Evolutionary conservation across 1,140 invertebrate species (phyloP).

Genomic region (Neodiprion lecontei): DNA sequence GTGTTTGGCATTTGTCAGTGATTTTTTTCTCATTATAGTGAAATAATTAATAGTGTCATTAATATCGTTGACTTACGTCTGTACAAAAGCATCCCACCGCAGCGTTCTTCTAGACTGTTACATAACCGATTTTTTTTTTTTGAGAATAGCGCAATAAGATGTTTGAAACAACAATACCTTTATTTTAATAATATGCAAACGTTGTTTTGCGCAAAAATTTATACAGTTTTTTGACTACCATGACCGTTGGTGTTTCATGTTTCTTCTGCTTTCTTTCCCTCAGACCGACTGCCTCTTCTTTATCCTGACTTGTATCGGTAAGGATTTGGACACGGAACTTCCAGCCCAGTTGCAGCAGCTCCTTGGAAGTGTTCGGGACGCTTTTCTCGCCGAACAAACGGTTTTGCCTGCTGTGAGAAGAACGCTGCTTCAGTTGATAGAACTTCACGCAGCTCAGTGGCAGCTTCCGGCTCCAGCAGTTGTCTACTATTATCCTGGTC

Average conservation of each 20-base stretch:
- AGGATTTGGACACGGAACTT: slow-evolving; percentile 82
- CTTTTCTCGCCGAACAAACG: slow-evolving; percentile 76
- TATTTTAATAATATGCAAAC: background rate
- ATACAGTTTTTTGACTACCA: background rate
- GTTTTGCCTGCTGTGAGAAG: slow-evolving; percentile 73
- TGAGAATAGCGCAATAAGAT: too few species aligned
- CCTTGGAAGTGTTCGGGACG: slow-evolving; percentile 80
- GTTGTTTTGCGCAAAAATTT: slow-evolving; percentile 1
- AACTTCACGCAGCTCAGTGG: slow-evolving; percentile 87
- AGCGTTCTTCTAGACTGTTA: too few species aligned
- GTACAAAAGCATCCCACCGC: too few species aligned
- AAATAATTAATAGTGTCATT: too few species aligned
- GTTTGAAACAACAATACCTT: background rate
- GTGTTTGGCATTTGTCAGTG: too few species aligned
- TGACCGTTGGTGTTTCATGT: slow-evolving; percentile 12
- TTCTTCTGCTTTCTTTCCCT: slow-evolving; percentile 34
- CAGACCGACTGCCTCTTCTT: slow-evolving; percentile 88
- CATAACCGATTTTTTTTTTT: too few species aligned
- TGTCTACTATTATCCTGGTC: slow-evolving; percentile 84
- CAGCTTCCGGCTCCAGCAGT: slow-evolving; percentile 86
- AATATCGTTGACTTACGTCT: too few species aligned
- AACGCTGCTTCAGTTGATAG: slow-evolving; percentile 86
- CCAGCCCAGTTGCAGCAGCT: slow-evolving; percentile 79
- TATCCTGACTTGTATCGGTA: slow-evolving; percentile 84
- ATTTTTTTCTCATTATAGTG: too few species aligned